Evolutionary conservation across 2,797 vertebrate species (phyloP).

Genomic region (Enteromius treurensis): DNA sequence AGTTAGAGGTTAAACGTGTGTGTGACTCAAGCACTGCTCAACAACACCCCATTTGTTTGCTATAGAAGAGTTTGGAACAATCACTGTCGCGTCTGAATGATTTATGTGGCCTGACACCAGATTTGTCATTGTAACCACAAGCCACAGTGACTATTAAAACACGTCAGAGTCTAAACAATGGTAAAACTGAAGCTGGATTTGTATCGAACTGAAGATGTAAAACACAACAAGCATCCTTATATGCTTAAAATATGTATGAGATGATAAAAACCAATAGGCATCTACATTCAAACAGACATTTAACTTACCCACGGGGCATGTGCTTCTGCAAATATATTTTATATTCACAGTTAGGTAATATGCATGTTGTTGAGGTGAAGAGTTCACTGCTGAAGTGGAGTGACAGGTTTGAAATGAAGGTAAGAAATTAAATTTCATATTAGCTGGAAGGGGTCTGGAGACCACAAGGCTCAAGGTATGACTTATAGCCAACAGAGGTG

Average conservation of each 20-base stretch:
- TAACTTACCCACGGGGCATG: slow-evolving; percentile 58
- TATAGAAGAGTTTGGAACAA: slow-evolving; percentile 65
- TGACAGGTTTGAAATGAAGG: slow-evolving; percentile 83
- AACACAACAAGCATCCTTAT: background rate
- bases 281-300: slow-evolving; percentile 21
- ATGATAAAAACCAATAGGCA: slow-evolving; percentile 22
- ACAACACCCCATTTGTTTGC: slow-evolving; percentile 67
- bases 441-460: slow-evolving; percentile 50
- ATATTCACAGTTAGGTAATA: slow-evolving; percentile 72
- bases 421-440: slow-evolving; percentile 76
- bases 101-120: slow-evolving; percentile 71
- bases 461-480: slow-evolving; percentile 27
- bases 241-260: slow-evolving; percentile 3
- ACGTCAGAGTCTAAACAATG: slow-evolving; percentile 3
- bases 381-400: slow-evolving; percentile 79
- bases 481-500: background rate
- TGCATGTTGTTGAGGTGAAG: slow-evolving; percentile 70
- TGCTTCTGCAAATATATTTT: slow-evolving; percentile 72
- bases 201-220: background rate
- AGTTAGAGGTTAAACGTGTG: slow-evolving; percentile 71
- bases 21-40: slow-evolving; percentile 67
- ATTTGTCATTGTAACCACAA: slow-evolving; percentile 73
- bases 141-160: slow-evolving; percentile 36
- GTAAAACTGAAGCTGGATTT: background rate
- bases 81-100: slow-evolving; percentile 74